Percentiles rank a stretch among this genome's conserved stretches.
Evolutionary conservation across 2,113 vertebrate genomes (phyloP).

Genomic region (Aspiorhynchus laticeps): DNA sequence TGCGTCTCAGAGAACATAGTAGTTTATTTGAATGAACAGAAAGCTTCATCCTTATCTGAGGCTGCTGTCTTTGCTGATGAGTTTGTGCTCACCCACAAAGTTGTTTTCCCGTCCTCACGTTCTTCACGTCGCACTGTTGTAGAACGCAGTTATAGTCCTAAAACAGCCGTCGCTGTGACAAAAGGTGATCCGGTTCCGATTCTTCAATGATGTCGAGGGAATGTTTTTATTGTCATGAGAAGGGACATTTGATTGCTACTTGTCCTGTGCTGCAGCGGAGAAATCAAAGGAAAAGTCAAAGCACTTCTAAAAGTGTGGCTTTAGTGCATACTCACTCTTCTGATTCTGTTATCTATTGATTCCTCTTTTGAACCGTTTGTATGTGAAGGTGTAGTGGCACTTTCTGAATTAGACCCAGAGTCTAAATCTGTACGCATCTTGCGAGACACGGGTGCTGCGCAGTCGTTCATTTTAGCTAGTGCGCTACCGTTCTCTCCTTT

Average conservation of each 20-base stretch:
- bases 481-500: background rate
- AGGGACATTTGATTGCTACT: too few relatives aligned
- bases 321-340: too few relatives aligned
- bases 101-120: background rate
- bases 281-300: too few relatives aligned
- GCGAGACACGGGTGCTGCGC: too few relatives aligned
- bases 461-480: background rate
- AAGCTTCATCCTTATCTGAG: background rate
- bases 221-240: conserved; percentile 8
- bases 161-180: background rate
- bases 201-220: background rate
- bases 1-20: background rate
- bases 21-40: conserved; percentile 16
- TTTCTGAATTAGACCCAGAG: too few relatives aligned
- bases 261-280: too few relatives aligned
- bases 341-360: too few relatives aligned
- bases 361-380: too few relatives aligned
- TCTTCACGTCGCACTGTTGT: background rate
- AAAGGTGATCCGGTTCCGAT: background rate
- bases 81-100: background rate
- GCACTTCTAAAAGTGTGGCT: too few relatives aligned
- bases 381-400: too few relatives aligned
- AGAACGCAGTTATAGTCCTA: background rate
- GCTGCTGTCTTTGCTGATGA: background rate
- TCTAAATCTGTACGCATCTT: too few relatives aligned